Evolutionary conservation across 2,797 vertebrate genomes (phyloP).

Genomic region (Sciaenops ocellatus): DNA sequence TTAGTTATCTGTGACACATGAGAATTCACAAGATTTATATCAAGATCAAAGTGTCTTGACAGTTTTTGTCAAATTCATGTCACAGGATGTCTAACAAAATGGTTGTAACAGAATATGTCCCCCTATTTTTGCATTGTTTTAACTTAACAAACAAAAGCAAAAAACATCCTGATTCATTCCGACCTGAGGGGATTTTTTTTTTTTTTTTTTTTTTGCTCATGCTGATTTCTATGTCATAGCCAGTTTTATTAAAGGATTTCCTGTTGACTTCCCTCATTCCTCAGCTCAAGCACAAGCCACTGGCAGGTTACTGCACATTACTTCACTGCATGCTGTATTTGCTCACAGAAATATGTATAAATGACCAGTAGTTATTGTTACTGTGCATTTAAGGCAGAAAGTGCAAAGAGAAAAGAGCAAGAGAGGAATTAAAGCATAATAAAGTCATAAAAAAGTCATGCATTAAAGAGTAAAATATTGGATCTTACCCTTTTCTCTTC

Average conservation of each 20-base stretch:
- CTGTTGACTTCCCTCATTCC: slow-evolving; percentile 63
- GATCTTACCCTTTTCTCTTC: slow-evolving; percentile 81
- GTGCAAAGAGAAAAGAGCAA: slow-evolving; percentile 4
- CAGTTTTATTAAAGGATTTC: slow-evolving; percentile 56
- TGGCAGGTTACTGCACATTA: not conserved
- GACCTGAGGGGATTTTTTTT: not conserved
- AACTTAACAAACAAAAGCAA: not conserved
- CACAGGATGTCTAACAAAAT: not conserved
- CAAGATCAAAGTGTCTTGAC: not conserved
- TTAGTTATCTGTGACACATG: not conserved
- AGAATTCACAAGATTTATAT: not conserved
- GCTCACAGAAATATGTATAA: not conserved
- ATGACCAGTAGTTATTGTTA: not conserved
- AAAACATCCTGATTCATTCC: slow-evolving; percentile 8
- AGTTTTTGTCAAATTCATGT: not conserved
- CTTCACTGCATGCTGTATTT: not conserved
- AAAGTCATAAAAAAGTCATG: slow-evolving; percentile 33
- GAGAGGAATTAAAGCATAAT: slow-evolving; percentile 13
- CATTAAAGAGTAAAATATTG: slow-evolving; percentile 22
- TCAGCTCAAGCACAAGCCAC: not conserved
- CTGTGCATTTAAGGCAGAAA: not conserved
- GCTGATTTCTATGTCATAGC: not conserved
- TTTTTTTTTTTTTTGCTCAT: not conserved
- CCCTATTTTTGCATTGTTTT: not conserved
- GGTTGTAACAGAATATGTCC: not conserved